These are phyloP conservation scores for Syndactyla subalaris DNA, from an alignment of 2,797 vertebrate species.

Conservation along the genomic window DNA sequence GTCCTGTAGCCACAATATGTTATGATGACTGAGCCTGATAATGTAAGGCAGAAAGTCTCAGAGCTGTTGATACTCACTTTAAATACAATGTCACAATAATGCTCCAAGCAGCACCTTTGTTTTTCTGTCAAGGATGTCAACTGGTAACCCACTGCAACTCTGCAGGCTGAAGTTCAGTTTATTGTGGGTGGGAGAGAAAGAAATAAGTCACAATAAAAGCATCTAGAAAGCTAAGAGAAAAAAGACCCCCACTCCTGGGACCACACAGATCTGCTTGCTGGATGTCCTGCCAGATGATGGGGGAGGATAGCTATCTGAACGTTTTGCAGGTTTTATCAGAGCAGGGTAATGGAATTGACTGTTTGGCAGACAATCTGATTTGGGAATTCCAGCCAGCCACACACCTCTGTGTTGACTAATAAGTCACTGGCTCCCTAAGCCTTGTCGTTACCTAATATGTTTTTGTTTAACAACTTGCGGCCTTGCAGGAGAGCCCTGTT, in stretches of 20 bases:
- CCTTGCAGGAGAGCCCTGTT: not conserved
- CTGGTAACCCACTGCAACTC: not conserved
- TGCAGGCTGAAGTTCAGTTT: not conserved
- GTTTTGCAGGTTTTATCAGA: constrained; percentile 46
- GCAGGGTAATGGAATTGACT: constrained; percentile 56
- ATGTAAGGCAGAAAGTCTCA: not conserved
- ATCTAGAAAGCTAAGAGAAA: not conserved
- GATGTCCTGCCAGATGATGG: not conserved
- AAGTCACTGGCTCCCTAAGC: constrained; percentile 46
- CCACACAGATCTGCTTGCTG: not conserved
- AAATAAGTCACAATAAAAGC: not conserved
- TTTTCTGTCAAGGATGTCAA: not conserved
- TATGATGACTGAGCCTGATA: not conserved
- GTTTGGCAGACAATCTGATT: constrained; percentile 61
- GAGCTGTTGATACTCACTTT: not conserved
- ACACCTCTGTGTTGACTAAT: constrained; percentile 43
- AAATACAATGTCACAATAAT: not conserved
- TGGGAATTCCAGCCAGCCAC: constrained; percentile 60
- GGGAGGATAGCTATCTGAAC: constrained; percentile 17
- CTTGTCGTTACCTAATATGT: constrained; percentile 19
- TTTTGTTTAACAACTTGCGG: constrained; percentile 7
- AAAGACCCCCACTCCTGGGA: not conserved
- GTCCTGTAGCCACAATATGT: not conserved
- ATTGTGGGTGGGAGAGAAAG: not conserved
- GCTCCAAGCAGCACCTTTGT: not conserved